A percentile compares a stretch with the other conserved stretches of the same genome.
phyloP scores from a whole-genome alignment of 1,140 invertebrate species.

The Platorchestia sp. region DNA sequence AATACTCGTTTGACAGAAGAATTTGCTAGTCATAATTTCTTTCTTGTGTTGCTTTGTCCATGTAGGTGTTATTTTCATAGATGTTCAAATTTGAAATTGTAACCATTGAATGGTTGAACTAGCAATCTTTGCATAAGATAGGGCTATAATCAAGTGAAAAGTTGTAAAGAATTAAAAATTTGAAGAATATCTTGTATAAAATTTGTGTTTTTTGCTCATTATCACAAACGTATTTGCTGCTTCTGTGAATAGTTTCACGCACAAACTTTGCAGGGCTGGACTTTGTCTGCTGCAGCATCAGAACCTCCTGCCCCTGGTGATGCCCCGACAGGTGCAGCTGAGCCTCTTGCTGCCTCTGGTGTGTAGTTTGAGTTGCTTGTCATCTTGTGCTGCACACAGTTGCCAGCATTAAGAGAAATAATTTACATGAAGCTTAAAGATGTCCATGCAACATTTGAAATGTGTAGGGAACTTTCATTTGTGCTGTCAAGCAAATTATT shows the following conservation, averaged over 20 bases:
- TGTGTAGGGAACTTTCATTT: background rate
- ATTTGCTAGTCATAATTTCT: background rate
- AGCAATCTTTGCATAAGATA: too few species aligned
- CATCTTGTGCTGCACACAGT: background rate
- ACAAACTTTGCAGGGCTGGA: conserved; percentile 1
- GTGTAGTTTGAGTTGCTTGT: background rate
- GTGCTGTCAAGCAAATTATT: background rate
- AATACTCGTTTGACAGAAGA: background rate
- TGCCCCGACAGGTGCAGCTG: background rate
- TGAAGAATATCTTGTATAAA: too few species aligned
- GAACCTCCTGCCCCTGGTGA: background rate
- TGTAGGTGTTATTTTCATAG: background rate
- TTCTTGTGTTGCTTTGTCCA: background rate
- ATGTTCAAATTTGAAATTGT: background rate
- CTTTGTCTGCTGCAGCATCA: background rate
- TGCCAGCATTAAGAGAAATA: background rate
- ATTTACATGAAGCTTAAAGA: too few species aligned
- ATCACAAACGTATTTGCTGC: too few species aligned
- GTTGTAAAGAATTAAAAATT: too few species aligned
- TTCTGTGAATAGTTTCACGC: too few species aligned
- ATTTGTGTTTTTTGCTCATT: too few species aligned
- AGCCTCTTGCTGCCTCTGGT: background rate
- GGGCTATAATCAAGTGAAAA: too few species aligned
- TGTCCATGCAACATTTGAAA: too few species aligned
- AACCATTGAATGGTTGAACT: background rate